Evolutionary conservation across 1,140 invertebrate species (phyloP), one percentile per base, ranked within the genome.

Genomic region (Conus betulinus): DNA sequence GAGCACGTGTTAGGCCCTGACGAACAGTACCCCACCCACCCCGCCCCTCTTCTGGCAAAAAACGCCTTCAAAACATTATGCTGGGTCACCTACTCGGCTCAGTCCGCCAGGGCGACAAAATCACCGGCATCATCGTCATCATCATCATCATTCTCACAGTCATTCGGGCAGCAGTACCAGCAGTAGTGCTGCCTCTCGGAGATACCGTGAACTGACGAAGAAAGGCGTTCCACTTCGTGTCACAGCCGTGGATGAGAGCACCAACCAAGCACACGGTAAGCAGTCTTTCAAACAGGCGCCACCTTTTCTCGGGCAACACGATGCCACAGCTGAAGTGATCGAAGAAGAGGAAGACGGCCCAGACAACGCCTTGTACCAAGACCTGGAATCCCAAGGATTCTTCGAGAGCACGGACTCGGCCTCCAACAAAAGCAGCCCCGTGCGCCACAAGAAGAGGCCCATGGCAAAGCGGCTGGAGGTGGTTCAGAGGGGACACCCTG

Each of bases 121-220:
- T 57, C 83, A 85, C 79, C 79, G 25, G n/a, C 78, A 39, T 53
- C 67, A 63, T 85, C 78, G 53, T 83, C 83, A 83, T 27, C 71
- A 52, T 81, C 79, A 84, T 52, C 87, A 88, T 25, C 60, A 23
- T 27, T 60, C n/a, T 57, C 57, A 82, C 78, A 27, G 27, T 2
- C 67, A 82, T 55, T 78, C n/a, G n/a, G 51, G 52, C 63, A 84
- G 86, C 87, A 91, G 85, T 60, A 88, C 52, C 53, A 85, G 88
- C 39, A 89, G 87, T 53, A 89, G 87, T 57, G 91, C 89, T 15
- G 93, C 93, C 25, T 91, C 89, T 0, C 91, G 91, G 86, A 85
- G 93, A 63, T 94, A 94, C 76, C 86, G 91, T 39, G 93, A 93
- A 91, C 89, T 94, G 5, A 88, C 91, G 13, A 91, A 91, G 76